Conservation (phyloP, 2,797 vertebrate genomes). For the Sebastiscus tertius region DNA sequence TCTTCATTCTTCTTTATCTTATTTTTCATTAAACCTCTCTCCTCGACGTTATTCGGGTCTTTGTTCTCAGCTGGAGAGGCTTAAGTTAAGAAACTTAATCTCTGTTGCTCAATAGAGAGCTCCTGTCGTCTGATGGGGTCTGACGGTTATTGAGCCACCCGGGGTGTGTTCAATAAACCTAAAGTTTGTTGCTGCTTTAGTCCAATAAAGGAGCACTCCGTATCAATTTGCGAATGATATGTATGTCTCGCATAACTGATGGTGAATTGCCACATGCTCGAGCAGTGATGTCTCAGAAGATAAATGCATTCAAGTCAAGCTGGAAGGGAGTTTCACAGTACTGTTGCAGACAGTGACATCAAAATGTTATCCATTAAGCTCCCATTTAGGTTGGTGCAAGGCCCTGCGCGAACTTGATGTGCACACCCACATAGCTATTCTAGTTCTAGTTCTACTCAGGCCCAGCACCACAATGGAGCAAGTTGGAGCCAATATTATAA, state of each 20-base stretch:
- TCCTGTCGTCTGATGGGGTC: slow-evolving; percentile 68
- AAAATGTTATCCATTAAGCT: neutral
- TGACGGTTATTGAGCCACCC: slow-evolving; percentile 75
- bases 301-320: slow-evolving; percentile 6
- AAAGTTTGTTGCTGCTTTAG: slow-evolving; percentile 73
- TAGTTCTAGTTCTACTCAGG: no score
- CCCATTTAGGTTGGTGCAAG: neutral
- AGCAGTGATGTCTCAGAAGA: slow-evolving; percentile 17
- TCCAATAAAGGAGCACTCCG: slow-evolving; percentile 69
- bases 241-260: slow-evolving; percentile 51
- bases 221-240: slow-evolving; percentile 69
- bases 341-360: neutral
- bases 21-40: slow-evolving; percentile 67
- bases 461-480: no score
- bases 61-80: slow-evolving; percentile 72
- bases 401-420: no score
- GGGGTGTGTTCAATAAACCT: slow-evolving; percentile 78
- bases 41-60: slow-evolving; percentile 59
- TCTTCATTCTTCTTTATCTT: slow-evolving; percentile 60
- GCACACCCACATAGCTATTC: no score
- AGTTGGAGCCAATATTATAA: no score
- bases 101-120: slow-evolving; percentile 66
- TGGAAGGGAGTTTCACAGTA: neutral
- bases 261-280: slow-evolving; percentile 43
- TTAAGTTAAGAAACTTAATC: slow-evolving; percentile 67